Conservation (phyloP, 2,888 invertebrate genomes). For the Yponomeuta cagnagella region DNA sequence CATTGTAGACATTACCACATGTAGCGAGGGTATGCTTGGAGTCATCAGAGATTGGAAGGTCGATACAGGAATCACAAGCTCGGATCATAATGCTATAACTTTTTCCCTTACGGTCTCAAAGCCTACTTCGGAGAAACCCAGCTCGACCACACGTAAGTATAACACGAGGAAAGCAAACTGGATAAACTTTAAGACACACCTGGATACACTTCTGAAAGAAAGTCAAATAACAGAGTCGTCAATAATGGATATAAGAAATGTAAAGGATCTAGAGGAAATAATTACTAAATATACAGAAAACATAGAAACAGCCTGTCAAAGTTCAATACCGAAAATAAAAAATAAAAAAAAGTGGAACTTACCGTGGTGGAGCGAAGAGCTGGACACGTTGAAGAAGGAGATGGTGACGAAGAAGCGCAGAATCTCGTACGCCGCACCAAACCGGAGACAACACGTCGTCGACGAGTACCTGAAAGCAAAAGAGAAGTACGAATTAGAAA, state of each 20-base stretch:
- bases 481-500: background rate
- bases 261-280: background rate
- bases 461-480: background rate
- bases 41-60: constrained; percentile 15
- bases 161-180: constrained; percentile 3
- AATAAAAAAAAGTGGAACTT: background rate
- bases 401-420: background rate
- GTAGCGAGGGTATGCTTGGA: background rate
- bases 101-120: constrained; percentile 21
- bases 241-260: no score
- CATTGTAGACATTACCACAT: constrained; percentile 15
- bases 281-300: background rate
- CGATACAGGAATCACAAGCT: constrained; percentile 15
- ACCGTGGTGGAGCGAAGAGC: background rate
- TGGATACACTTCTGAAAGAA: background rate
- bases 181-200: background rate
- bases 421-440: background rate
- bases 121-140: background rate
- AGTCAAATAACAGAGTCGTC: background rate
- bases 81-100: constrained; percentile 25
- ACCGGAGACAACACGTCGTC: background rate
- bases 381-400: background rate
- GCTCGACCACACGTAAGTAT: background rate
- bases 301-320: no score
- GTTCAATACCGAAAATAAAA: background rate